Conservation (phyloP, 2,113 vertebrate species). For the Alaudala cheleensis region DNA sequence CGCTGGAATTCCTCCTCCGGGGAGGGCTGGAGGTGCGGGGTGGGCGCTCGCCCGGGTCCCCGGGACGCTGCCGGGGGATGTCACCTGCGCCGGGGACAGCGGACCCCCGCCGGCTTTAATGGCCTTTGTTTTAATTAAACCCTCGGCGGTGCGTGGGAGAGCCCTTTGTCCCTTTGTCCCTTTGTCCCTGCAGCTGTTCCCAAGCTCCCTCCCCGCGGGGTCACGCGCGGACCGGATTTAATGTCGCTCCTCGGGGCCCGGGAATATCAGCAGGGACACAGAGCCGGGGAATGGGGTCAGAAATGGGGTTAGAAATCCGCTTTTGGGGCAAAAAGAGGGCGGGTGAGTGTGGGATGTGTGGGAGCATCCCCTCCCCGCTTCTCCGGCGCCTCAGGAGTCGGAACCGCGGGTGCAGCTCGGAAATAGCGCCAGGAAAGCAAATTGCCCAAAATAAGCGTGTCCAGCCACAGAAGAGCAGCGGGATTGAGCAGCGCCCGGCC, state of each 20-base stretch:
- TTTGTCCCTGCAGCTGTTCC: slow-evolving; percentile 5
- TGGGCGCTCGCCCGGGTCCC: background rate
- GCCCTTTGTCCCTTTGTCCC: background rate
- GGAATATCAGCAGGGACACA: background rate
- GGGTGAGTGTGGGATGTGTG: rapidly evolving
- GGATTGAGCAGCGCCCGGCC: background rate
- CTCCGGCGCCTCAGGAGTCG: background rate
- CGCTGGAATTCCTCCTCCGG: background rate
- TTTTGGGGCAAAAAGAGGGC: background rate
- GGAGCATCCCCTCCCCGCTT: background rate
- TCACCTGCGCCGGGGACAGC: background rate
- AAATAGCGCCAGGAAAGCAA: rapidly evolving
- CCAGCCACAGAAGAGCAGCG: rapidly evolving
- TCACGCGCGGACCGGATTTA: background rate
- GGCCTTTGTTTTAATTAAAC: background rate
- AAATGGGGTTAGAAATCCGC: background rate
- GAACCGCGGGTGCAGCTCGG: background rate
- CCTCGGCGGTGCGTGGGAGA: background rate
- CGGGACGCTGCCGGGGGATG: background rate
- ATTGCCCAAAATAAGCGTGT: rapidly evolving
- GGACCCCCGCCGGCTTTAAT: background rate
- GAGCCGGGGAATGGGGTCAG: rapidly evolving
- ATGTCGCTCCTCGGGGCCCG: background rate
- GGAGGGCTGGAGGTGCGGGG: background rate
- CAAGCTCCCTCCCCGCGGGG: background rate